Conservation (phyloP, 2,113 vertebrate genomes). For the Aspidoscelis tigris region DNA sequence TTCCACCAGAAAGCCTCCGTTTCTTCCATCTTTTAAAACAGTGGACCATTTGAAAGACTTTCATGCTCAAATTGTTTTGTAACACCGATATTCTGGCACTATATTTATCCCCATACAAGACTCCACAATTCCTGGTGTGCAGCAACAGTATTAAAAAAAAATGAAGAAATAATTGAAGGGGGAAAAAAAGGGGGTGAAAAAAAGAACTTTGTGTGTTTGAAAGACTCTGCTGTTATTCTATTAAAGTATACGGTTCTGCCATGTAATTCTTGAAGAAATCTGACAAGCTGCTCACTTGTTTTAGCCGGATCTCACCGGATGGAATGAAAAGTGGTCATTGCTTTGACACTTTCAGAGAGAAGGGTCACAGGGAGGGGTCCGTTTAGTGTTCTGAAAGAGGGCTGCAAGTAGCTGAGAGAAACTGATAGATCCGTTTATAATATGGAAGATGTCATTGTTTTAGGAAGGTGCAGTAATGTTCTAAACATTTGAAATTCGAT, state of each 20-base stretch:
- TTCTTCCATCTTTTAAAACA: neutral
- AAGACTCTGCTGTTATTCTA: neutral
- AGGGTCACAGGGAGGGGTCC: neutral
- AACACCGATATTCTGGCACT: neutral
- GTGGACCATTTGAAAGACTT: neutral
- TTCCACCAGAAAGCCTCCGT: neutral
- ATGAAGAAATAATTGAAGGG: neutral
- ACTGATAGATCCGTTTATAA: neutral
- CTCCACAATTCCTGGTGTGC: neutral
- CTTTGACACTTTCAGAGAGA: constrained; percentile 12
- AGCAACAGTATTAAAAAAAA: neutral
- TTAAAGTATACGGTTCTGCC: neutral
- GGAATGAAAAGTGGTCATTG: neutral
- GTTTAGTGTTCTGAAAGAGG: constrained; percentile 1
- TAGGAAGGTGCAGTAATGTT: too few relatives aligned
- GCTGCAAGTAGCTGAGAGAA: neutral
- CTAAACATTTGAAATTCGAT: too few relatives aligned
- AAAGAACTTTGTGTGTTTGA: neutral
- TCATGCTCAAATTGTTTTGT: neutral
- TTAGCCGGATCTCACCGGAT: neutral
- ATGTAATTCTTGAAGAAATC: neutral
- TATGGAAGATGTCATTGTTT: neutral
- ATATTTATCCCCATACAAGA: neutral
- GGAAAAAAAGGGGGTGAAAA: too few relatives aligned
- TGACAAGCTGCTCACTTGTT: neutral